Base-by-base conservation (phyloP, 2,888 invertebrate species). In the Lasioglossum malachurum region DNA sequence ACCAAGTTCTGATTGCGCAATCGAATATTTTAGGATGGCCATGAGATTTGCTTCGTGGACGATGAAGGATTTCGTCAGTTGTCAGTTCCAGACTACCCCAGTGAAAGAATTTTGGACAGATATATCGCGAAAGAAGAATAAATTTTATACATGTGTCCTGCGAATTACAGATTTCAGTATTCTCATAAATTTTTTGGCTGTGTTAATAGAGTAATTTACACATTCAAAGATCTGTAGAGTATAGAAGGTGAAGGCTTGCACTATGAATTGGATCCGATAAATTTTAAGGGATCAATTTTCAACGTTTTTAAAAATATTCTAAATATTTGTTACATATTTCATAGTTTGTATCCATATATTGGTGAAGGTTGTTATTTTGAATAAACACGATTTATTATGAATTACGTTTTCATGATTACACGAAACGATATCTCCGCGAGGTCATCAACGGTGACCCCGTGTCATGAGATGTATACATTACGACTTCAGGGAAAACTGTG, bases 31-130 rank as follows among this genome's bases (percentile, higher is more conserved):
- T 90, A 97, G 97, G 99, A 99, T 96, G 98, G 97, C 0, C 99
- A 99, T 95, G 99, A 99, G 96, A 99, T 99, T 89, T 99, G 99
- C 95, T 99, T 99, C 95, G 99, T 99, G 8, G 99, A 99, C 88
- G 99, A 99, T 92, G 99, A 99, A 96, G 99, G 98, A 60, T 99
- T 99, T 96, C 96, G 97, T 10, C 96, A 99, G 93, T 96, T 99
- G 64, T 99, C 99, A 0, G 96, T 97, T 92, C 97, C 98, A 4
- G 99, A 99, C 94, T 97, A 98, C 0, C 96, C 97, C 79, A 98
- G 98, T 75, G 98, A 98, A 90, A 96, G 96, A n/a, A 96, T 97
- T 69, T 96, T 99, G 44, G 96, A 98, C 91, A 97, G 97, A 95
- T 98, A 96, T 91, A 98, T 98, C 88, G 96, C 96, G 87, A 96